Evolutionary conservation across 2,797 vertebrate species (phyloP), one percentile per base, ranked within the genome.

Genomic region (Gymnothorax javanicus): DNA sequence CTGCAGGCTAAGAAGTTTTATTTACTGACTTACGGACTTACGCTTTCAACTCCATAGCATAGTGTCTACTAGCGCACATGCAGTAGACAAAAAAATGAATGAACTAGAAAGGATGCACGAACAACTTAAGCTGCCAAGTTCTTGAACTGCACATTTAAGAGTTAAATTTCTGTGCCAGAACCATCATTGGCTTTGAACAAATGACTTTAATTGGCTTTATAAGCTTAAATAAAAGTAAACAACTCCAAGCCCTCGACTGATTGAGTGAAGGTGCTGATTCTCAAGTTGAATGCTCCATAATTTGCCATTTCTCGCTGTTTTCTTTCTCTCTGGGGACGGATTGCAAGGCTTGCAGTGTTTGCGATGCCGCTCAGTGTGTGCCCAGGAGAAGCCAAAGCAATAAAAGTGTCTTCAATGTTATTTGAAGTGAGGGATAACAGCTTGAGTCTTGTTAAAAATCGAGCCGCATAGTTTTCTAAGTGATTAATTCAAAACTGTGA

Each of bases 151-250:
- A 43, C 33, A 43, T 43, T 43, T 1, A 43, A 43, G 33, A 43
- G 33, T 43, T 43, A 43, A 43, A 43, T 43, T 43, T 43, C 33
- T 43, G 33, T 43, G 33, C 33, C 33, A 43, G 33, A 43, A 43
- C 33, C 54, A 2, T 60, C 57, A 75, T 56, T 27, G 12, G 5
- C 60, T 52, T 73, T 1, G 86, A 75, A 56, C 54, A 75, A 75
- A 83, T 87, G 54, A 64, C n/a, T 87, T 84, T 33, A 67, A 84
- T 87, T 82, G 77, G 50, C 73, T 85, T 81, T 84, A 50, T 43
- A 64, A 81, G 59, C 59, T 58, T 81, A 56, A 87, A 82, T 85
- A 75, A 87, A 75, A 75, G 71, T 84, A 71, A 82, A 27, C 83
- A 13, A 56, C 25, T 79, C 33, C 23, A 17, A 33, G 79, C 58